A percentile compares a stretch with the other conserved stretches of the same genome.
phyloP scores from a whole-genome alignment of 2,797 vertebrate genomes.

The Fringilla coelebs region DNA sequence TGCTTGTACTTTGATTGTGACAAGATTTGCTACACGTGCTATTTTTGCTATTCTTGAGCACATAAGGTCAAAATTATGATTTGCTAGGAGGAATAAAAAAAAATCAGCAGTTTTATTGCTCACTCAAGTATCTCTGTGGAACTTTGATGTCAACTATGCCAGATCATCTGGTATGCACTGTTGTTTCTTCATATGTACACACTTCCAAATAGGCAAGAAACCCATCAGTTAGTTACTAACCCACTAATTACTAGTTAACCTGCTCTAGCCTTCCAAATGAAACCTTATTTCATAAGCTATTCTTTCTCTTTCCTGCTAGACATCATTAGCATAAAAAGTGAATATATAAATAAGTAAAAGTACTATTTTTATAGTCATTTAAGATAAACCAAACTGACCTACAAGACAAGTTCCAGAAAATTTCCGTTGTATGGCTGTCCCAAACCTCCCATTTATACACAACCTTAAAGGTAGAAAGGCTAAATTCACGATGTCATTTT shows the following conservation, averaged over 20 bases:
- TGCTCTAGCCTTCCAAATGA: neutral
- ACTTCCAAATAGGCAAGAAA: neutral
- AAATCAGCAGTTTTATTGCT: neutral
- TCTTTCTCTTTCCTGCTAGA: neutral
- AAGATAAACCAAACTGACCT: neutral
- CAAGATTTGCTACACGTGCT: no score
- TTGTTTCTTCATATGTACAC: fast-evolving
- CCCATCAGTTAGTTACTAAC: neutral
- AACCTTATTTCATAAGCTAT: neutral
- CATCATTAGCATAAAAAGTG: neutral
- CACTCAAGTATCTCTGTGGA: neutral
- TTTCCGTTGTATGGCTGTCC: neutral
- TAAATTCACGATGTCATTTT: neutral
- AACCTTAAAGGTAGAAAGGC: neutral
- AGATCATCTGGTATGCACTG: neutral
- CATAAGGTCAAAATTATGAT: neutral
- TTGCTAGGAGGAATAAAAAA: neutral
- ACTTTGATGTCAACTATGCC: neutral
- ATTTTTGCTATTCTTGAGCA: neutral
- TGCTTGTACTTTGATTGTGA: neutral
- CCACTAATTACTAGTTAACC: neutral
- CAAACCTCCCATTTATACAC: neutral
- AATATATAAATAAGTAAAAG: neutral
- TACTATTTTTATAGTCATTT: neutral
- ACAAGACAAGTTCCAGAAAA: neutral